Percentiles rank a stretch among this genome's conserved stretches.
Conservation (phyloP, 2,797 vertebrate genomes). For the Coregonus ussuriensis region DNA sequence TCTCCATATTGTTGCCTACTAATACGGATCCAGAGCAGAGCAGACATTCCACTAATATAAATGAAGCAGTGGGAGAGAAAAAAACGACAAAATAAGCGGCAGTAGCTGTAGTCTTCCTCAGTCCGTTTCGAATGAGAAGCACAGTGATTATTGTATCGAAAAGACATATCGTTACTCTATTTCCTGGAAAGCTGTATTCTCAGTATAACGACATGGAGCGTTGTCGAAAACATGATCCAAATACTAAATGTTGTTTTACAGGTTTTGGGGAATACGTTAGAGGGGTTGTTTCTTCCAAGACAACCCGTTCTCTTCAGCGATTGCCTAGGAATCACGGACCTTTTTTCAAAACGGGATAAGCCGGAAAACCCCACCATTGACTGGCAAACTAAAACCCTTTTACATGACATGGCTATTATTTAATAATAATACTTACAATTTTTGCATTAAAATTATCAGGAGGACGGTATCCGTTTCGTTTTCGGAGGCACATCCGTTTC, state of each 20-base stretch:
- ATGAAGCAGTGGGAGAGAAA: slow-evolving; percentile 25
- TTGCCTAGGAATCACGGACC: slow-evolving; percentile 48
- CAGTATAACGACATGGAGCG: slow-evolving; percentile 14
- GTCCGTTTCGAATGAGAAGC: slow-evolving; percentile 33
- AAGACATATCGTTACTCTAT: slow-evolving; percentile 31
- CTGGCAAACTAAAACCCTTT: slow-evolving; percentile 38
- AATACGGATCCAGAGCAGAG: neutral
- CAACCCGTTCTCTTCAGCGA: slow-evolving; percentile 35
- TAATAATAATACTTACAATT: slow-evolving; percentile 75
- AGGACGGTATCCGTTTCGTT: slow-evolving; percentile 74
- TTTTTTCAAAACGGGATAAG: slow-evolving; percentile 43
- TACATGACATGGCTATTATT: slow-evolving; percentile 29
- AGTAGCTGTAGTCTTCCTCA: slow-evolving; percentile 17
- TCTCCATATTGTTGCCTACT: neutral
- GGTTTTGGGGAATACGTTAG: slow-evolving; percentile 23
- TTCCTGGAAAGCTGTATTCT: slow-evolving; percentile 39
- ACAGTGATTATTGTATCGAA: slow-evolving; percentile 34
- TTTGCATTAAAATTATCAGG: slow-evolving; percentile 76
- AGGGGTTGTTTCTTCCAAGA: slow-evolving; percentile 25
- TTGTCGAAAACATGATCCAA: slow-evolving; percentile 26
- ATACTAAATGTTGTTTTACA: slow-evolving; percentile 18
- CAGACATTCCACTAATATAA: slow-evolving; percentile 25
- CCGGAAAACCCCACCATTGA: slow-evolving; percentile 50
- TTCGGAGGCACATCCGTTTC: slow-evolving; percentile 80
- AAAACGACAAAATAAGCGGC: slow-evolving; percentile 27